A percentile compares a stretch with the other conserved stretches of the same genome.
Conservation (phyloP, 2,113 vertebrate species). For the Anarhynchus alexandrinus region DNA sequence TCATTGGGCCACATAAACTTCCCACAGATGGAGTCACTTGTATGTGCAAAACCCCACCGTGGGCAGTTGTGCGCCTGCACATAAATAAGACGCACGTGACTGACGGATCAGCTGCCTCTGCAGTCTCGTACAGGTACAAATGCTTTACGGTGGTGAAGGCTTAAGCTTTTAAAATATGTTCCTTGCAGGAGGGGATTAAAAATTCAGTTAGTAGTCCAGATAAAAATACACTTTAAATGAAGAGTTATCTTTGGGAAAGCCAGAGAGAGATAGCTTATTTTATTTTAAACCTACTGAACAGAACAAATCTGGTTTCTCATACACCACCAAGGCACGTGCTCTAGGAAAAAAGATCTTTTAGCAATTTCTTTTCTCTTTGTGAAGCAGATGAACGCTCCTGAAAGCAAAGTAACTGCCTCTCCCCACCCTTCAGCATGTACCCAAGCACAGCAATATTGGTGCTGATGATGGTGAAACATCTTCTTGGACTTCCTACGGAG, state of each 20-base stretch:
- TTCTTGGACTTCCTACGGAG: not conserved
- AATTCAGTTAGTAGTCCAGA: not conserved
- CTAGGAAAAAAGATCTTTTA: not conserved
- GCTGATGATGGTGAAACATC: not conserved
- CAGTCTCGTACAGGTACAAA: not conserved
- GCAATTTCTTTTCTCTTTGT: not conserved
- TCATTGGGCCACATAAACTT: not conserved
- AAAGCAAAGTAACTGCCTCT: not conserved
- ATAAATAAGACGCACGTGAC: accelerated
- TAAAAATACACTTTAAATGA: not conserved
- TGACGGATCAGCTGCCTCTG: not conserved
- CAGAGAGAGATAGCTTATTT: not conserved
- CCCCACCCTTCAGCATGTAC: not conserved
- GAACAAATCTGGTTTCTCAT: not conserved
- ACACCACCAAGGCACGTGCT: accelerated
- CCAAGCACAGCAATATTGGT: not conserved
- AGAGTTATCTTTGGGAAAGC: not conserved
- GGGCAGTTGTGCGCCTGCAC: not conserved
- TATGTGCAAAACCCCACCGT: accelerated
- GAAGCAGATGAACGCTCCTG: not conserved
- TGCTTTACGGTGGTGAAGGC: not conserved
- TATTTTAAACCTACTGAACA: not conserved
- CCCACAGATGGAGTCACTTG: not conserved
- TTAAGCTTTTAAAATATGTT: not conserved
- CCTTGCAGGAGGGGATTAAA: not conserved